Evolutionary conservation across 2,797 vertebrate species (phyloP), one percentile per base, ranked within the genome.

Genomic region (Lithobates pipiens): DNA sequence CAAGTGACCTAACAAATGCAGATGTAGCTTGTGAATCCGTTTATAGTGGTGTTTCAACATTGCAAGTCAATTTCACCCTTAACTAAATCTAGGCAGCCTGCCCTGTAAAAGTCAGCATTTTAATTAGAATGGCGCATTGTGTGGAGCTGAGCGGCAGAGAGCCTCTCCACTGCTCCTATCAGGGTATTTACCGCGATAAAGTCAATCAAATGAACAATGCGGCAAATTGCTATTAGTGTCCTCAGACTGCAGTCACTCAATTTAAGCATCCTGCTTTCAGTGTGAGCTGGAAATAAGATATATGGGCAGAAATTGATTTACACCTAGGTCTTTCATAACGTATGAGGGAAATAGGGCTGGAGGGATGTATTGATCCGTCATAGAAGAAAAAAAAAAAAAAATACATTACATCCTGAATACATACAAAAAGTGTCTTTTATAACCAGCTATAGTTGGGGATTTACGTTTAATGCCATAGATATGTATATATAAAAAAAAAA

Each of bases 51-150:
- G 68, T 39, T 71, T 69, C 8, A n/a, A 79, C 63, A 68, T 69
- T 46, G 63, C 65, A 79, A 79, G 36, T 69, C 65, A 68, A 79
- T 44, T 79, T 69, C 77, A 44, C 25, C 77, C 77, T 46, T 69
- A 25, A 46, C 63, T 69, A 68, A 29, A 68, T 68, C 36, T 42
- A 39, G 44, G 63, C 77, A 69, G 25, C n/a, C 32, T 69, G 36
- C 36, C 63, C 63, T 65, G 39, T 15, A 74, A 5, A 74, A 42
- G 34, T 42, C 71, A 44, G 71, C 39, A 10, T 42, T 46, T 46
- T 74, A 61, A 74, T 46, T 71, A 71, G 69, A 74, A 27, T 2
- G n/a, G n/a, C 15, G 21, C 21, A 25, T 42, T 71, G 34, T 71
- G 69, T 15, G 8, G 69, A 36, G 34, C 32, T 39, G 18, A 36